Evolutionary conservation across 2,888 invertebrate species (phyloP).

Genomic region (Automeris io): DNA sequence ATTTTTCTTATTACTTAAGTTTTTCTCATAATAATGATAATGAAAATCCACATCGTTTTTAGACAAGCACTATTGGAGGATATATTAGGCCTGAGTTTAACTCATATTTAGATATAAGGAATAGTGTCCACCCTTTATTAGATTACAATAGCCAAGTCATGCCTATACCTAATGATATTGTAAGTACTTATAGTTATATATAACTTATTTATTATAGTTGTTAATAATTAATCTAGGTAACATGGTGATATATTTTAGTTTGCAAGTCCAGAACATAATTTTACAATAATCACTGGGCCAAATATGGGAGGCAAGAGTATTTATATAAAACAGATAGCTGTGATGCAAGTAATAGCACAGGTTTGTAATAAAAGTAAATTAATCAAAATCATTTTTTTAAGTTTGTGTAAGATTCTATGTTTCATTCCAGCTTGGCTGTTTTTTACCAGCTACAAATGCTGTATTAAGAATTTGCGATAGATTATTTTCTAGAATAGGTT

Average conservation of each 20-base stretch:
- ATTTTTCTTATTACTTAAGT: neutral
- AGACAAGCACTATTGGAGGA: constrained; percentile 63
- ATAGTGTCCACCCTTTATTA: constrained; percentile 89
- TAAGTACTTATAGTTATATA: constrained; percentile 62
- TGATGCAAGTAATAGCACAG: constrained; percentile 95
- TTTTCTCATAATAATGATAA: constrained; percentile 4
- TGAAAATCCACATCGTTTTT: constrained; percentile 9
- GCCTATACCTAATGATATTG: constrained; percentile 87
- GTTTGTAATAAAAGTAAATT: constrained; percentile 46
- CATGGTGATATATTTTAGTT: constrained; percentile 73
- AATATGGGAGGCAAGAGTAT: constrained; percentile 98
- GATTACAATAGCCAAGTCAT: constrained; percentile 80
- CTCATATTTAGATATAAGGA: constrained; percentile 80
- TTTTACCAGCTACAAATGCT: constrained; percentile 89
- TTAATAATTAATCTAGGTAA: neutral
- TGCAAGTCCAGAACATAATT: constrained; percentile 84
- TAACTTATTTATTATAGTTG: no score
- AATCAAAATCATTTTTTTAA: neutral
- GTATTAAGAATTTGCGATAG: constrained; percentile 85
- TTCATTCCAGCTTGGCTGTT: constrained; percentile 85
- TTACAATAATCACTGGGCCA: constrained; percentile 92
- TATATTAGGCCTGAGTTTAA: constrained; percentile 87
- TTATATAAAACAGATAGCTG: constrained; percentile 90
- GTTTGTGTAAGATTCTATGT: neutral
- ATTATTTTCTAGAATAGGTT: constrained; percentile 90